These are phyloP conservation scores for Eupsittula cactorum DNA, from an alignment of 2,113 vertebrate species.

Conservation along the genomic window DNA sequence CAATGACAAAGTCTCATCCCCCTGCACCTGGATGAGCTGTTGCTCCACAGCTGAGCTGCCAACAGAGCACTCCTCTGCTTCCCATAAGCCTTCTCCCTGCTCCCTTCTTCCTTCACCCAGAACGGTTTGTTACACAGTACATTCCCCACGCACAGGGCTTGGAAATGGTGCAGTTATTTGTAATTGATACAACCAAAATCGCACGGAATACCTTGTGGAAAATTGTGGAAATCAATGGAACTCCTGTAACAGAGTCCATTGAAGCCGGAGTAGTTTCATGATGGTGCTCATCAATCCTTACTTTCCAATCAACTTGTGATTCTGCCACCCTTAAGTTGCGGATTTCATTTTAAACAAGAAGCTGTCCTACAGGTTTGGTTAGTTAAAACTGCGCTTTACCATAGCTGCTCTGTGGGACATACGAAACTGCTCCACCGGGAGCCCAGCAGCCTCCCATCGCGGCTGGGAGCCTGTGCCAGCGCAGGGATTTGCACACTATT, in stretches of 20 bases:
- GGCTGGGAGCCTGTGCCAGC: background rate
- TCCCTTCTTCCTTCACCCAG: background rate
- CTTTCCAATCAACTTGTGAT: background rate
- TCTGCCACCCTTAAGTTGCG: background rate
- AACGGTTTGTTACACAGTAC: background rate
- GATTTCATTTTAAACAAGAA: background rate
- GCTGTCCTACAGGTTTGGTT: background rate
- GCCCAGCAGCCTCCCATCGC: conserved; percentile 12
- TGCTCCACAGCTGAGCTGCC: background rate
- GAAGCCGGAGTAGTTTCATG: background rate
- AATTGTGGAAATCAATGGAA: background rate
- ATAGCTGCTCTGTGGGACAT: background rate
- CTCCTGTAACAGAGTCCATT: background rate
- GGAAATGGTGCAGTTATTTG: background rate
- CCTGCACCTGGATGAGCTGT: fast-evolving
- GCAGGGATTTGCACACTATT: conserved; percentile 35
- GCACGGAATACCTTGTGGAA: background rate
- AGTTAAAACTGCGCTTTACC: background rate
- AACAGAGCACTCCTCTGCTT: background rate
- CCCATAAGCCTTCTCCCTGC: background rate
- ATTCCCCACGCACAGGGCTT: background rate
- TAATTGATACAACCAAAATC: background rate
- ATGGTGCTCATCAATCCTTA: background rate
- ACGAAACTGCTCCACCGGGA: background rate
- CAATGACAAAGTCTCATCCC: background rate